Base-by-base conservation (phyloP, 2,113 vertebrate species). In the Lichenostomus cassidix region DNA sequence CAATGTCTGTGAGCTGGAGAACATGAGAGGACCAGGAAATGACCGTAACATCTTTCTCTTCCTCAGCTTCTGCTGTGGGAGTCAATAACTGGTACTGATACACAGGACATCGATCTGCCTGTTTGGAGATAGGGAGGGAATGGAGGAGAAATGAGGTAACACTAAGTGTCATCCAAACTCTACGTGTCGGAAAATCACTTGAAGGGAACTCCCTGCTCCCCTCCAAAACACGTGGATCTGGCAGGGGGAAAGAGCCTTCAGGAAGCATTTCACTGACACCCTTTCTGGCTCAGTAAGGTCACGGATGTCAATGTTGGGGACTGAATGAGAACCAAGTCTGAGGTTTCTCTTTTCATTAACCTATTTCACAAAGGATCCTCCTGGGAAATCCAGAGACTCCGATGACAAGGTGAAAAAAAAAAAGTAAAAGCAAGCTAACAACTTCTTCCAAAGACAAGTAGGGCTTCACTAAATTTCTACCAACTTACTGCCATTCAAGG, bases 61-160 rank as follows among this genome's bases (percentile, higher is more conserved):
- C 95, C 95, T 97, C 97, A 95, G 91, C 95, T 95, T 97, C 80
- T 95, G 95, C 96, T 92, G 92, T 90, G 96, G 95, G 95, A 95
- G 96, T 96, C 96, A 94, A 95, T 96, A 97, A 95, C 81, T 84
- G 94, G 92, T 94, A 96, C 75, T 78, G 90, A 88, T 96, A 95
- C 69, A 88, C 92, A 96, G 90, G 95, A 92, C 91, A 95, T 76
- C 4, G 11, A 93, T 87, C 95, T 96, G 95, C 93, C 92, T 83
- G 77, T 87, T 88, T 11, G 53, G 82, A 88, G 86, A 91, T 81
- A 75, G 91, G 89, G 84, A 92, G 88, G 95, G 91, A 94, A 91
- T 69, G 81, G 94, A 95, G 91, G 89, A 93, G 87, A 95, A 97
- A 95, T 94, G 96, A 95, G 94, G 95, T 96, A 96, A 94, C 89